These are phyloP conservation scores for Laticauda laticaudata DNA, from an alignment of 2,113 vertebrate species.

Conservation along the genomic window DNA sequence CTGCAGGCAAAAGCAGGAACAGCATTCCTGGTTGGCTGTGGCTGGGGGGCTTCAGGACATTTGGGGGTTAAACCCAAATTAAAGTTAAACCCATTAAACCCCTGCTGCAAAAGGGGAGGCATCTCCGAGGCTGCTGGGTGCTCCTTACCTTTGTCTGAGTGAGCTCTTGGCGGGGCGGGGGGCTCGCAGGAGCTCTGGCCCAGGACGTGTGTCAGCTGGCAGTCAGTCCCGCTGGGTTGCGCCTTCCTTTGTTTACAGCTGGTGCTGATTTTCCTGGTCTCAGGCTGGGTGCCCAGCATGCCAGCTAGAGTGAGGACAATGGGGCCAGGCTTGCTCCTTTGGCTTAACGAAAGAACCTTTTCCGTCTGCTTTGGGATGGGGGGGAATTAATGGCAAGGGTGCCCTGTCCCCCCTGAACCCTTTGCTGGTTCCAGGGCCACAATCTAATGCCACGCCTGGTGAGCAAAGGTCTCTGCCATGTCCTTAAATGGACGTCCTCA, in stretches of 20 bases:
- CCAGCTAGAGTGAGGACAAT: background rate
- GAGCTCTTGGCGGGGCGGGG: background rate
- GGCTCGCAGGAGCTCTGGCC: no score
- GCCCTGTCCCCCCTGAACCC: background rate
- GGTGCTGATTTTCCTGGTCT: background rate
- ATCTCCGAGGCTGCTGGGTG: background rate
- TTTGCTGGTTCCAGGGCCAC: background rate
- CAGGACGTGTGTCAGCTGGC: background rate
- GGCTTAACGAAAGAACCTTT: background rate
- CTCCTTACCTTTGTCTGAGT: background rate
- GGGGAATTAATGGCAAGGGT: background rate
- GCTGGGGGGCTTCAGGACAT: background rate
- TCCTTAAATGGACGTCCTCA: background rate
- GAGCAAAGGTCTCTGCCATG: background rate
- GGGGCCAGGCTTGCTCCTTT: background rate
- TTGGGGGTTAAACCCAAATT: background rate
- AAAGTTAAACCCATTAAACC: no score
- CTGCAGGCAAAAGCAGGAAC: background rate
- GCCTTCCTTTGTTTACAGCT: background rate
- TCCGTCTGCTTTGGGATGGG: no score
- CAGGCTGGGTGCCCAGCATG: rapidly evolving
- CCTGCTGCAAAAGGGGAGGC: background rate
- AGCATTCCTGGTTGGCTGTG: background rate
- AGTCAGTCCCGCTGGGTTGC: background rate
- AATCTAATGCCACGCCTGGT: background rate